Base-by-base conservation (phyloP, 2,888 invertebrate genomes). In the Nineta flava region DNA sequence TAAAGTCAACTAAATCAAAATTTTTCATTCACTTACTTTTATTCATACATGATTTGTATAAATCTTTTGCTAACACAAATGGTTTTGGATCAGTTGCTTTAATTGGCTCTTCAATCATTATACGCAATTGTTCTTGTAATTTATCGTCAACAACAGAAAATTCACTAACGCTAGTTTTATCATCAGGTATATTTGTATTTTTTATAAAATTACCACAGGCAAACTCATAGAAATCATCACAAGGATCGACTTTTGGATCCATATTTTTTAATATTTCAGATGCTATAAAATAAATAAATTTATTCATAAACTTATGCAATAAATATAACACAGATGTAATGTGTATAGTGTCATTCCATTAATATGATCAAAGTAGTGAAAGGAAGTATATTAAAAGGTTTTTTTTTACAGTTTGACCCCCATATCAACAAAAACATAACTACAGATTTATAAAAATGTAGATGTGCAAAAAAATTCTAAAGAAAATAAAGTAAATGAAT, bases 31-130 rank as follows among this genome's bases (percentile, higher is more conserved):
- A 73, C 81, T 79, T 70, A 88, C 88, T 79, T 67, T 82, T 81
- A 63, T 93, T 88, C 80, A 92, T 86, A 68, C 94, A 94, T 47
- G 90, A 81, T 59, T 77, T 77, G 71, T 88, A 94, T 53, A 93
- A 70, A 17, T 80, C 79, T 65, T 91, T 91, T 13, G 86, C 85
- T 51, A 90, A 76, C 49, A 69, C 73, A 62, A 87, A 84, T 0
- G 86, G 83, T 55, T 75, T 75, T 0, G 81, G 79, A 55, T 84
- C 84, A 13, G 73, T 66, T 0, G 70, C 65, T 49, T 66, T 59
- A 3, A 76, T 66, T 0, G 81, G 77, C 56, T 80, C 80, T 55
- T 84, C 84, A 42, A 86, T 74, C 57, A 84, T 74, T 1, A 74
- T 67, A 17, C 83, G 66, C 47, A 87, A 72, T 62, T 87, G 85